Evolutionary conservation across 2,888 invertebrate species (phyloP).

Genomic region (Dendrolimus houi): DNA sequence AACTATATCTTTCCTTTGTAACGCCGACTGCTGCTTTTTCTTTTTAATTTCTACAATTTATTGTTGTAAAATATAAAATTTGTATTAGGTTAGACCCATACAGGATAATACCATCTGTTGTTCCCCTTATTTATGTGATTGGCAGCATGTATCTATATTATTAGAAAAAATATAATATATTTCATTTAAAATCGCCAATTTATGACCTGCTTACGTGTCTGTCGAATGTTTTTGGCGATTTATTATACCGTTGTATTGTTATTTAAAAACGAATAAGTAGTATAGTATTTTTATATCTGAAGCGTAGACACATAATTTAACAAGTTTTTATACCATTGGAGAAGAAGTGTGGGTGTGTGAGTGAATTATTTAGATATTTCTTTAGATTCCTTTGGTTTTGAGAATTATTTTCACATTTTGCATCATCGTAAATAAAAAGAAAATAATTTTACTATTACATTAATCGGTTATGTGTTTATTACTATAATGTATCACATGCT

Average conservation of each 20-base stretch:
- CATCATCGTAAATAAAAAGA: no score
- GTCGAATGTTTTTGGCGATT: constrained; percentile 21
- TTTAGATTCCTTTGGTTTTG: not conserved
- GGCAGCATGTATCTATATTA: constrained; percentile 18
- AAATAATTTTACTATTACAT: no score
- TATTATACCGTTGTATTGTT: constrained; percentile 10
- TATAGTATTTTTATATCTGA: not conserved
- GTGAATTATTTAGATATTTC: not conserved
- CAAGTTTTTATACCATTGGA: not conserved
- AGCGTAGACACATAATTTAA: not conserved
- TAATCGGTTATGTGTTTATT: no score
- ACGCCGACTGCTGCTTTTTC: constrained; percentile 47
- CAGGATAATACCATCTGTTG: constrained; percentile 58
- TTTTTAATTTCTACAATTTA: constrained; percentile 52
- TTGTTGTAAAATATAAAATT: constrained; percentile 59
- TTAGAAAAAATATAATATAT: constrained; percentile 28
- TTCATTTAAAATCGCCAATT: constrained; percentile 64
- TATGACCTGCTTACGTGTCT: constrained; percentile 34
- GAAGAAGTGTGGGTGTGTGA: not conserved
- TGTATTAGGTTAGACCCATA: constrained; percentile 43
- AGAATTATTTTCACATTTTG: no score
- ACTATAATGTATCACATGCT: no score
- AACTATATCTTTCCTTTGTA: constrained; percentile 58
- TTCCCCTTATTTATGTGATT: constrained; percentile 66
- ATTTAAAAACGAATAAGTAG: constrained; percentile 1